Evolutionary conservation across 2,888 invertebrate species (phyloP).

Genomic region (Nemurella pictetii): DNA sequence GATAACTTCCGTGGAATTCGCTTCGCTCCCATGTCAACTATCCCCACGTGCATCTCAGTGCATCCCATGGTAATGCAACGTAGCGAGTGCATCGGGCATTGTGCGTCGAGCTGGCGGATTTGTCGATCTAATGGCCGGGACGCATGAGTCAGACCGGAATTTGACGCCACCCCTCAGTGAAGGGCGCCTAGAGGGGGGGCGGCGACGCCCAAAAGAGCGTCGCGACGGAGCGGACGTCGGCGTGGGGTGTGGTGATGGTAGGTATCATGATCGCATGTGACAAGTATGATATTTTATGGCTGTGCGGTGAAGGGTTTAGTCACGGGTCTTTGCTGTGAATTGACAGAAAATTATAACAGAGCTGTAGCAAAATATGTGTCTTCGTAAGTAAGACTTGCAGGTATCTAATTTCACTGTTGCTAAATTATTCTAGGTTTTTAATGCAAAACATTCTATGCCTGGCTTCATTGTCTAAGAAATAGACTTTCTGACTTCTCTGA

Average conservation of each 20-base stretch:
- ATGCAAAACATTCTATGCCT: too few relatives aligned
- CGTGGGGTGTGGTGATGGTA: background rate
- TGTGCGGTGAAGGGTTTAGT: background rate
- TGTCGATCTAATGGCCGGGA: background rate
- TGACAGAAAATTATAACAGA: too few relatives aligned
- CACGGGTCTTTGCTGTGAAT: too few relatives aligned
- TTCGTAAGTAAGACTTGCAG: too few relatives aligned
- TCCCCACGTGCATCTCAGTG: background rate
- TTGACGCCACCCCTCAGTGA: background rate
- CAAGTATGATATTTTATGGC: background rate
- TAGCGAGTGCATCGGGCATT: background rate
- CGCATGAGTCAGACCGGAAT: constrained; percentile 4
- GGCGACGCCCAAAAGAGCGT: constrained; percentile 10
- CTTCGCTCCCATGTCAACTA: background rate
- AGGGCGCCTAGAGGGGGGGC: background rate
- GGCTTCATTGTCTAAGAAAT: too few relatives aligned
- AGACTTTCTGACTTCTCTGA: too few relatives aligned
- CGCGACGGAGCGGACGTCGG: background rate
- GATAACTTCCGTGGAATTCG: background rate
- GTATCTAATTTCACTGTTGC: too few relatives aligned
- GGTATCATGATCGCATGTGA: background rate
- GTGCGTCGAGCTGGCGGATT: background rate
- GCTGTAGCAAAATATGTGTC: too few relatives aligned
- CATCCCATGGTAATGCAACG: too few relatives aligned
- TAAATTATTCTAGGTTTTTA: too few relatives aligned